These are phyloP conservation scores for Pantala flavescens DNA, from an alignment of 1,140 invertebrate genomes.

Conservation along the genomic window DNA sequence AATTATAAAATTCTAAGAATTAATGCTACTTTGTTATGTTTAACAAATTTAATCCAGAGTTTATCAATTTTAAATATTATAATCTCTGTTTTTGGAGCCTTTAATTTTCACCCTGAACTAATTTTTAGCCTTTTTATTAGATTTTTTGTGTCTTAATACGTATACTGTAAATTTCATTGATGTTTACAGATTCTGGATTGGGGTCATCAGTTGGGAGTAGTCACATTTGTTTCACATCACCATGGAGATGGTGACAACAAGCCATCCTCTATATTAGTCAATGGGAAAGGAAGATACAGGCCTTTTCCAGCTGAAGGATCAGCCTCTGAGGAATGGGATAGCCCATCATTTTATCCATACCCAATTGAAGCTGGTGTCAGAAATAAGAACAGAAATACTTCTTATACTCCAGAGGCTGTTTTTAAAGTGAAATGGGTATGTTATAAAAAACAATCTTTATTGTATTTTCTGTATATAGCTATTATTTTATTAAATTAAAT, in stretches of 20 bases:
- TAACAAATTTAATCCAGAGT: too few relatives aligned
- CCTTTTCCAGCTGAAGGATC: neutral
- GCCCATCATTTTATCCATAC: neutral
- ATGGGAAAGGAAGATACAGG: conserved; percentile 54
- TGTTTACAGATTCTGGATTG: conserved; percentile 47
- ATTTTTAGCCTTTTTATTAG: too few relatives aligned
- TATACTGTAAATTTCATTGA: neutral
- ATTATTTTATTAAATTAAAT: too few relatives aligned
- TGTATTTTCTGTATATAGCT: too few relatives aligned
- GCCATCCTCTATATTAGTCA: conserved; percentile 64
- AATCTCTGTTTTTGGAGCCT: too few relatives aligned
- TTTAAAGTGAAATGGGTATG: neutral
- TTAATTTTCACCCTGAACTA: too few relatives aligned
- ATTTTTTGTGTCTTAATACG: too few relatives aligned
- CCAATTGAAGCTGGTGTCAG: neutral
- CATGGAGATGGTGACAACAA: conserved; percentile 68
- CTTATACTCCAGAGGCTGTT: neutral
- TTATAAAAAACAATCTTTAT: neutral
- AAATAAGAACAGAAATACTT: neutral
- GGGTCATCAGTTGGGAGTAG: conserved; percentile 47
- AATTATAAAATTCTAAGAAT: too few relatives aligned
- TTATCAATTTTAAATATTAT: too few relatives aligned
- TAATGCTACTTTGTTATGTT: too few relatives aligned
- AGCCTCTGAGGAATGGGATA: neutral
- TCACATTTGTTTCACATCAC: conserved; percentile 52